These are phyloP conservation scores for Diceros bicornis DNA, from an alignment of 2,797 vertebrate species.

Conservation along the genomic window DNA sequence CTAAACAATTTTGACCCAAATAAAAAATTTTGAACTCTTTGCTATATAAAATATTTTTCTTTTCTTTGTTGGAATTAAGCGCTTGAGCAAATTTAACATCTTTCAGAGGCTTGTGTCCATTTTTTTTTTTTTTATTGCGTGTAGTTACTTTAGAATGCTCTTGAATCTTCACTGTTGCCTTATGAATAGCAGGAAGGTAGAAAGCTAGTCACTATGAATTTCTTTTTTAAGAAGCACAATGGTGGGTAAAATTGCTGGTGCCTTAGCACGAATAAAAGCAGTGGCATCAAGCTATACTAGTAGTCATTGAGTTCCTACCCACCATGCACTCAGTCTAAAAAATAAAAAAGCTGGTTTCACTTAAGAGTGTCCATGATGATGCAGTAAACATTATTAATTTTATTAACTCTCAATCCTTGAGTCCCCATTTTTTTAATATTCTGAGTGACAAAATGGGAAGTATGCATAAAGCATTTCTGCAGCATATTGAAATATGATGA, in stretches of 20 bases:
- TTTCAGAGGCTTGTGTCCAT: not conserved
- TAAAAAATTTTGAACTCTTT: slow-evolving; percentile 41
- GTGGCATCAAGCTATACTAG: not conserved
- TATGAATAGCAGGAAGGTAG: slow-evolving; percentile 7
- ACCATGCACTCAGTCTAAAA: not conserved
- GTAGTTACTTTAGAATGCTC: slow-evolving; percentile 47
- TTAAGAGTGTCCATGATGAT: not conserved
- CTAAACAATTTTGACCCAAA: not conserved
- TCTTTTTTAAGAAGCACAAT: slow-evolving; percentile 38
- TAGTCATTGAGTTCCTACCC: not conserved
- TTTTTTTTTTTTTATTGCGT: not conserved
- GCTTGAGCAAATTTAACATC: not conserved
- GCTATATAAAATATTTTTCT: not conserved
- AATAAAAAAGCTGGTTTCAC: not conserved
- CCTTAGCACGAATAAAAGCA: not conserved
- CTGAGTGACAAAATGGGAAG: not conserved
- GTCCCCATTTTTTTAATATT: slow-evolving; percentile 25
- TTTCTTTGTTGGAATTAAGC: slow-evolving; percentile 29
- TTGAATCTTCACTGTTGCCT: not conserved
- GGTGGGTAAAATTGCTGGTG: not conserved
- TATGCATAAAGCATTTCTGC: not conserved
- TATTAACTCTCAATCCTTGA: slow-evolving; percentile 20
- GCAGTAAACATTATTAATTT: slow-evolving; percentile 36
- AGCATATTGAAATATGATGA: not conserved
- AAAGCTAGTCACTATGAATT: slow-evolving; percentile 1